These are phyloP conservation scores for Moxostoma hubbsi DNA, from an alignment of 2,797 vertebrate genomes.

Conservation along the genomic window DNA sequence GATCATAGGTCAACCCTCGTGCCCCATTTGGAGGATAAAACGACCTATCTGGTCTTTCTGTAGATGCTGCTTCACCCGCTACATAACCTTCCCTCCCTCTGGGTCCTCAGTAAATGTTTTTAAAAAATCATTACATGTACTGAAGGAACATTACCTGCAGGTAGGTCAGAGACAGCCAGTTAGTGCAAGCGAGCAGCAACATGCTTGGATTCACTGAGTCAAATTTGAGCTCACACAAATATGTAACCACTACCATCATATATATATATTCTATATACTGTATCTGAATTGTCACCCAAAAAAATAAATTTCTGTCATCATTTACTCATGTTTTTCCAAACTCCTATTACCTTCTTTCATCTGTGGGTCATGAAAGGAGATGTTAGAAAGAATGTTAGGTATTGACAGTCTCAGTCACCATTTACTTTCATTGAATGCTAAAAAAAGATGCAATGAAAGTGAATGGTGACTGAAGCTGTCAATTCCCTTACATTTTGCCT, in stretches of 20 bases:
- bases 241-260: not conserved
- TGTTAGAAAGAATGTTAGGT: too few species aligned
- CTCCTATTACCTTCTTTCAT: too few species aligned
- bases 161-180: slow-evolving; percentile 63
- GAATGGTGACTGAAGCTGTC: too few species aligned
- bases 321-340: too few species aligned
- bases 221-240: not conserved
- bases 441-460: too few species aligned
- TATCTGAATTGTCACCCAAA: too few species aligned
- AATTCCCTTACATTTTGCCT: too few species aligned
- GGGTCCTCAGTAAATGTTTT: slow-evolving; percentile 62
- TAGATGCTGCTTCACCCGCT: slow-evolving; percentile 59
- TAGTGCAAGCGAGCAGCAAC: not conserved
- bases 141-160: slow-evolving; percentile 68
- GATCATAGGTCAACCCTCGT: slow-evolving; percentile 65
- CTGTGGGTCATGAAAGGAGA: too few species aligned
- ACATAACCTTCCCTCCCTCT: slow-evolving; percentile 48
- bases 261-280: too few species aligned
- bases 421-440: too few species aligned
- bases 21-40: slow-evolving; percentile 71
- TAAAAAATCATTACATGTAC: slow-evolving; percentile 62
- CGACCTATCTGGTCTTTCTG: slow-evolving; percentile 67
- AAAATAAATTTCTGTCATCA: too few species aligned
- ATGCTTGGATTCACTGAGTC: slow-evolving; percentile 2
- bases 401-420: too few species aligned